Base-by-base conservation (phyloP, 2,113 vertebrate genomes). In the Sinocyclocheilus anshuiensis region DNA sequence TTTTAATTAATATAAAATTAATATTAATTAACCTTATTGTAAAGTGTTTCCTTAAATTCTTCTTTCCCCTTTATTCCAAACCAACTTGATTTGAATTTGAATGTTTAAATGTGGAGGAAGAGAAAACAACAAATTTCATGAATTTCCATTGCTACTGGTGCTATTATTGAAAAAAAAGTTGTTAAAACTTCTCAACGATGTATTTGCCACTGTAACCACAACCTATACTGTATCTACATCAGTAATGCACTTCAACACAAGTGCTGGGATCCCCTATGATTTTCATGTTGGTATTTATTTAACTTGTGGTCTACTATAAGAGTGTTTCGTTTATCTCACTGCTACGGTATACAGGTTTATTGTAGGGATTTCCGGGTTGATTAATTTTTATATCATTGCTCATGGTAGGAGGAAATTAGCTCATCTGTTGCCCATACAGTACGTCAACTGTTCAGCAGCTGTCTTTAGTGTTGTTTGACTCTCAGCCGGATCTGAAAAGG, bases 311-410 rank as follows among this genome's bases (percentile, higher is more conserved):
- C 71, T n/a, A 74, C 20, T 42, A 20, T 42, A 42, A 13, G 4
- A 10, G 7, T 1, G 3, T n/a, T 59, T 61, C 6, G 0, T 74
- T 42, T n/a, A 16, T 15, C 11, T 0, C 33, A 42, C 22, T 61
- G 2, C 29, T 22, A 13, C 8, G 8, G 42, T n/a, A 18, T n/a
- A 57, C 36, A 10, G 67, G 22, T 74, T 24, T 84, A 20, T 45
- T 61, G 13, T 45, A 33, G 53, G 16, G 83, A 59, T 84, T 84
- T 84, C 71, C 2, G 71, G 36, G 12, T 55, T 84, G 20, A 18
- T 42, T 2, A 20, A 26, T 84, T 72, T 39, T 3, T 11, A 42
- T 72, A 11, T 84, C 24, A 18, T 84, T 75, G 22, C 67, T 84
- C 22, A 29, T n/a, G 0, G 22, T 36, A 61, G n/a, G 7, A 77